A percentile compares a stretch with the other conserved stretches of the same genome.
Evolutionary conservation across 2,797 vertebrate genomes (phyloP).

Genomic region (Adelosebastes latens): DNA sequence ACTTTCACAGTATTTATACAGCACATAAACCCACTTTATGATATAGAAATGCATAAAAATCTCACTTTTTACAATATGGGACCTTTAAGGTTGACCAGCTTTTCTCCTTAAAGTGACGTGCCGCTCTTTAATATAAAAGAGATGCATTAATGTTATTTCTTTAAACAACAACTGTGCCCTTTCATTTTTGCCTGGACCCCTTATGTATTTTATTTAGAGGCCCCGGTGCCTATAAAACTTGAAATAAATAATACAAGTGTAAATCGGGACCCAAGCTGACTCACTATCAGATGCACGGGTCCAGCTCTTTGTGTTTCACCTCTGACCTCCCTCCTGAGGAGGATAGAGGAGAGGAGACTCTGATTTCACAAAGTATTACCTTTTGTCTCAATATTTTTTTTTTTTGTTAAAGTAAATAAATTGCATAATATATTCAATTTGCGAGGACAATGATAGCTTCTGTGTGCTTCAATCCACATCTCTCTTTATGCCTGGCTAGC

Average conservation of each 20-base stretch:
- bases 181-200: no score
- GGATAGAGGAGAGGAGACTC: not conserved
- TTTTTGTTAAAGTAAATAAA: not conserved
- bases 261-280: not conserved
- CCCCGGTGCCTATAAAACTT: not conserved
- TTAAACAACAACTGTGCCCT: no score
- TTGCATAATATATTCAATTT: not conserved
- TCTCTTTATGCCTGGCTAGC: slow-evolving; percentile 25
- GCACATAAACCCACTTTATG: no score
- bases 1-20: no score
- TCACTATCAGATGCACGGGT: not conserved
- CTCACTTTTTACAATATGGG: no score
- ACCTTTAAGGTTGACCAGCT: no score
- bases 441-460: not conserved
- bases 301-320: not conserved
- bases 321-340: not conserved
- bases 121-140: no score
- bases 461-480: not conserved
- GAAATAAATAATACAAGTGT: no score
- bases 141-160: no score
- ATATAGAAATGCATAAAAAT: no score
- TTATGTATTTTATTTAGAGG: no score
- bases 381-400: not conserved
- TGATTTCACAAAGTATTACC: not conserved
- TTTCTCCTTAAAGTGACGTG: no score